phyloP scores from a whole-genome alignment of 2,113 vertebrate species.

The Python bivittatus region DNA sequence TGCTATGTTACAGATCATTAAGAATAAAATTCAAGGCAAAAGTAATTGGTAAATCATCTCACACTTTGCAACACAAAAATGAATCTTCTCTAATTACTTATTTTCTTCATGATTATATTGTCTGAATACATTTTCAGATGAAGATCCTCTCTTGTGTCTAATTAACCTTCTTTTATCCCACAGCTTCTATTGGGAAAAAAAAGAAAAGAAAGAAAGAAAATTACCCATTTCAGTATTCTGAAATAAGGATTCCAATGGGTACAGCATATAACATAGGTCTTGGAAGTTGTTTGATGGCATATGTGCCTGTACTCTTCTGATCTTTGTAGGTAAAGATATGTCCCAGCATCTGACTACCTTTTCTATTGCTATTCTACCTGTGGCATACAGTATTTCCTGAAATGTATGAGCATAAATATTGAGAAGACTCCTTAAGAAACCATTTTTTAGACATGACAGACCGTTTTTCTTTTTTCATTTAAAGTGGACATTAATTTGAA shows the following conservation, averaged over 20 bases:
- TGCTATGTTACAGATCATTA: not conserved
- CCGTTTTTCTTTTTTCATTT: not conserved
- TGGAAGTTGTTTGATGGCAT: not conserved
- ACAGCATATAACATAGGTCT: not conserved
- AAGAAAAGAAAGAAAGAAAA: too few species aligned
- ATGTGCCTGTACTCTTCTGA: not conserved
- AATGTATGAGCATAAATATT: slow-evolving; percentile 1
- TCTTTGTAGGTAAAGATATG: not conserved
- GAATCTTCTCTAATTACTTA: not conserved
- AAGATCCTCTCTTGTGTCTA: slow-evolving; percentile 10
- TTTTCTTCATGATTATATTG: not conserved
- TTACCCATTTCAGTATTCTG: slow-evolving; percentile 15
- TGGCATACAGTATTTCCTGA: not conserved
- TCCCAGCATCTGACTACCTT: not conserved
- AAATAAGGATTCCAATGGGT: slow-evolving; percentile 14
- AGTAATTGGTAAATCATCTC: not conserved
- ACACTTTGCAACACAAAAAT: not conserved
- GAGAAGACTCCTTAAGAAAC: not conserved
- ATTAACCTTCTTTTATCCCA: slow-evolving; percentile 37
- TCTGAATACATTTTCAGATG: not conserved
- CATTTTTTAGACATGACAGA: not conserved
- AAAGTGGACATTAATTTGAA: not conserved
- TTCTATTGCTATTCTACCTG: not conserved
- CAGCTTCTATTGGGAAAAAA: not conserved
- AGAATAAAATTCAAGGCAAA: not conserved